Evolutionary conservation across 2,888 invertebrate species (phyloP).

Genomic region (Aleiodes testaceus): DNA sequence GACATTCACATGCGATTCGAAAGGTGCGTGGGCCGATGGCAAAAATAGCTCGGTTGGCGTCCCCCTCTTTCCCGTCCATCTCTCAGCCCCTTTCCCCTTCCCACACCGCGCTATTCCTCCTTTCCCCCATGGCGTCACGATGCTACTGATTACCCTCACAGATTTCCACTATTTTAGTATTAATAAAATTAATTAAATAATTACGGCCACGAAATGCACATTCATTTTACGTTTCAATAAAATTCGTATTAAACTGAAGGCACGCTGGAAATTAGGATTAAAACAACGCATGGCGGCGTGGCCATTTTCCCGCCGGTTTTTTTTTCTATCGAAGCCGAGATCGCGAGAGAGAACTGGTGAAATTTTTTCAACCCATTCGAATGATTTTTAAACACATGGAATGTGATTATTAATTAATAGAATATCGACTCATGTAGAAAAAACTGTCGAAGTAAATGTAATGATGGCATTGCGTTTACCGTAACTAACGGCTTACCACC

Average conservation of each 20-base stretch:
- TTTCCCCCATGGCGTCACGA: slow-evolving; percentile 37
- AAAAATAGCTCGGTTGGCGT: slow-evolving; percentile 58
- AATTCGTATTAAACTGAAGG: background rate
- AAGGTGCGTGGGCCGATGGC: slow-evolving; percentile 53
- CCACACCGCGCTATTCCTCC: background rate
- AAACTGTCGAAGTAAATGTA: background rate
- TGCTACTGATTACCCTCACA: slow-evolving; percentile 26
- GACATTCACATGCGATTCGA: slow-evolving; percentile 35
- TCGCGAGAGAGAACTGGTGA: background rate
- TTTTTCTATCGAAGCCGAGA: background rate
- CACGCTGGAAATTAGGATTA: background rate
- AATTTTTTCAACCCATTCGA: background rate
- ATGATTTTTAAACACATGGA: background rate
- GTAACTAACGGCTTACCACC: slow-evolving; percentile 36
- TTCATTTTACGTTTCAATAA: too few relatives aligned
- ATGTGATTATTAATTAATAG: background rate
- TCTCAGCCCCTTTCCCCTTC: slow-evolving; percentile 27
- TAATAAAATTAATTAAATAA: background rate
- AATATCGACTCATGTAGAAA: background rate
- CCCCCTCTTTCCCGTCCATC: slow-evolving; percentile 54
- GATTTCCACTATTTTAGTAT: slow-evolving; percentile 12
- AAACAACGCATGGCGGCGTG: slow-evolving; percentile 28
- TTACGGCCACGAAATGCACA: background rate
- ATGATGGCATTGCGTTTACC: slow-evolving; percentile 24
- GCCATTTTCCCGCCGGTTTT: slow-evolving; percentile 26